phyloP scores from a whole-genome alignment of 2,113 vertebrate genomes.

The Melanerpes formicivorus region DNA sequence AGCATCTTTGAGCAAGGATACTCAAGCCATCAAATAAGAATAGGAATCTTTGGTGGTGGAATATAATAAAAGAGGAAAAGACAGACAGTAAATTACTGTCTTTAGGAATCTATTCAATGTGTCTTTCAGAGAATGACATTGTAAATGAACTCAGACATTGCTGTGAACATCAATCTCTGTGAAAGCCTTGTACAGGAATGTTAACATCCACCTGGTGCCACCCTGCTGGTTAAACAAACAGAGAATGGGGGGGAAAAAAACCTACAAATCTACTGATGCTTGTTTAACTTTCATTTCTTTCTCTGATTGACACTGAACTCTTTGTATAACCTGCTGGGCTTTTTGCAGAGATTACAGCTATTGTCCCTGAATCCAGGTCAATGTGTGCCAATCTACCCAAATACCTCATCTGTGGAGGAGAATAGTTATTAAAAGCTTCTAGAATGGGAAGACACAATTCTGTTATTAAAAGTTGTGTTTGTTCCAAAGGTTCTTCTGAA shows the following conservation, averaged over 20 bases:
- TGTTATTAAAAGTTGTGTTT: conserved; percentile 28
- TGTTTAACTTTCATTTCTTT: conserved; percentile 29
- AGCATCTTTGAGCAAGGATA: conserved; percentile 1
- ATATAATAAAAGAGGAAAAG: conserved; percentile 10
- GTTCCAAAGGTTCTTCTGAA: background rate
- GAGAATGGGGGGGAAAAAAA: background rate
- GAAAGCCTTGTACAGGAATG: background rate
- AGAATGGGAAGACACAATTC: background rate
- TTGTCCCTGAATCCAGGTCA: background rate
- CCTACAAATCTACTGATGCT: background rate
- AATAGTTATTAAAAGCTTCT: background rate
- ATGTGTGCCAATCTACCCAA: background rate
- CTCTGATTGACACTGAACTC: background rate
- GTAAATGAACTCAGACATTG: background rate
- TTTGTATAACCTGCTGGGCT: background rate
- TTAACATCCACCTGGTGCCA: conserved; percentile 50
- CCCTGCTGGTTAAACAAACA: conserved; percentile 46
- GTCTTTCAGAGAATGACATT: background rate
- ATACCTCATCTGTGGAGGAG: background rate
- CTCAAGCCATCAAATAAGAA: conserved; percentile 6
- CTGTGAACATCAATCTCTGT: background rate
- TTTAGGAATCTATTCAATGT: background rate
- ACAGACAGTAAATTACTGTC: background rate
- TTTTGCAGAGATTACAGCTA: background rate
- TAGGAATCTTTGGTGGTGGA: background rate